Percentiles rank a stretch among this genome's conserved stretches.
phyloP scores from a whole-genome alignment of 2,113 vertebrate genomes.

The Thalassarche chlororhynchos region DNA sequence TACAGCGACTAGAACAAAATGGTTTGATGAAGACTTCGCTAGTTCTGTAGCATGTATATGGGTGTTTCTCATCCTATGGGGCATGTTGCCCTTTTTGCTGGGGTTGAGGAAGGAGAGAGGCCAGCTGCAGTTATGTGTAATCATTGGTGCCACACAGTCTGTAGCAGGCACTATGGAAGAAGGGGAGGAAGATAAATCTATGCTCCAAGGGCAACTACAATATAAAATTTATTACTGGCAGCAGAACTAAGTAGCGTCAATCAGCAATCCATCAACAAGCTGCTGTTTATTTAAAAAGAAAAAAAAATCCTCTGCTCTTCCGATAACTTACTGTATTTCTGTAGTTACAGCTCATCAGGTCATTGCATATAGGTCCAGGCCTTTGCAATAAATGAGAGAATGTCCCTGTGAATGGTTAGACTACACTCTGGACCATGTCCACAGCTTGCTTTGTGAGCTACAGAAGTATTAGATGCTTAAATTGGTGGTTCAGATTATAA shows the following conservation, averaged over 20 bases:
- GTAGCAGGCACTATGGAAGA: neutral
- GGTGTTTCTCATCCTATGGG: neutral
- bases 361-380: neutral
- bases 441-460: neutral
- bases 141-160: neutral
- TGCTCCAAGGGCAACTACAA: neutral
- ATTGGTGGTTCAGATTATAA: neutral
- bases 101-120: neutral
- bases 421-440: no score
- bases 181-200: neutral
- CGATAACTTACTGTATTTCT: neutral
- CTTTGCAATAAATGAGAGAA: neutral
- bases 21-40: rapidly evolving
- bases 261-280: neutral
- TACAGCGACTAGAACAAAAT: neutral
- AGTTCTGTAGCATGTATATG: rapidly evolving
- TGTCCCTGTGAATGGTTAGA: neutral
- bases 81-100: neutral
- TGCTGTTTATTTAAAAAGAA: neutral
- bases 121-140: neutral
- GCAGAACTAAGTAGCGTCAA: neutral
- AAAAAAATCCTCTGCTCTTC: neutral
- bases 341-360: neutral
- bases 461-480: neutral
- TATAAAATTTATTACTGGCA: neutral